Conservation (phyloP, 2,113 vertebrate species). For the Bothrops jararaca region DNA sequence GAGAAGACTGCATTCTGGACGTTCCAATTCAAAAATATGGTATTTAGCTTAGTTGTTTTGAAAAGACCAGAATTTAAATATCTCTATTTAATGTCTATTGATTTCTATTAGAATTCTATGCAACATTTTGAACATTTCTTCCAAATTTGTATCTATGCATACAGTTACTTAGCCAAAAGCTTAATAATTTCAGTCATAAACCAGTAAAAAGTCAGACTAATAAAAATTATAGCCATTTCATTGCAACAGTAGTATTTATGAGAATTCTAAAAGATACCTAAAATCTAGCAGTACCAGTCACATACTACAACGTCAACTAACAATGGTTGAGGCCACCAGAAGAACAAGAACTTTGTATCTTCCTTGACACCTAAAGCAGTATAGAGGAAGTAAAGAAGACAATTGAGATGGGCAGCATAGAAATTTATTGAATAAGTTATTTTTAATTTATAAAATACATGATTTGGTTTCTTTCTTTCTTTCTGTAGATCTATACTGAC, state of each 20-base stretch:
- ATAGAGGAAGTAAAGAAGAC: too few species aligned
- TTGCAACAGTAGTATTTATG: not conserved
- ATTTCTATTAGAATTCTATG: too few species aligned
- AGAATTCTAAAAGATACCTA: not conserved
- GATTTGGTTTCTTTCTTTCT: not conserved
- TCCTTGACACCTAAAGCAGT: too few species aligned
- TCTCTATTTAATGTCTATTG: not conserved
- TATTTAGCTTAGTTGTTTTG: not conserved
- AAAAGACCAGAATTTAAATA: not conserved
- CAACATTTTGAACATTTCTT: too few species aligned
- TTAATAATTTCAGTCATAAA: not conserved
- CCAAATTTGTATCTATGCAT: too few species aligned
- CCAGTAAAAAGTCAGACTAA: not conserved
- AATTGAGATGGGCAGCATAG: too few species aligned
- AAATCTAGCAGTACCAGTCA: not conserved
- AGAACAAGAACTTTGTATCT: too few species aligned
- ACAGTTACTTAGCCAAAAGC: not conserved
- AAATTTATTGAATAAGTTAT: too few species aligned
- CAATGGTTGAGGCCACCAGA: too few species aligned
- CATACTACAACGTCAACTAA: not conserved
- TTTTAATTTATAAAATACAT: not conserved
- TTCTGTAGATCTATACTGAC: not conserved
- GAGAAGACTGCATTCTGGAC: not conserved
- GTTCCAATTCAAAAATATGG: not conserved
- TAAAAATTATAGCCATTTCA: not conserved